Evolutionary conservation across 2,888 invertebrate genomes (phyloP), one percentile per base, ranked within the genome.

Genomic region (Drosophila parthenogenetica): DNA sequence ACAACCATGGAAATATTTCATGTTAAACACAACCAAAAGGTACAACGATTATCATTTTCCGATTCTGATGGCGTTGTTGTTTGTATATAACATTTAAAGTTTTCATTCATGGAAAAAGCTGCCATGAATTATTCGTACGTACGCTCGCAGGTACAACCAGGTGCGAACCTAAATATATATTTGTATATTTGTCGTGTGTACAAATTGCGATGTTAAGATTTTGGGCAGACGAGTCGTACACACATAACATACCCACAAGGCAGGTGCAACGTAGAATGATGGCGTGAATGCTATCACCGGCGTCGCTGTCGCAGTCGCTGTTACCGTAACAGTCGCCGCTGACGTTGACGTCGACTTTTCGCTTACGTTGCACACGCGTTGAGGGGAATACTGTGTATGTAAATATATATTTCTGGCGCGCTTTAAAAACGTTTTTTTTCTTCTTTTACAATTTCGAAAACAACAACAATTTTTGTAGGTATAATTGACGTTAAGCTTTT

Each of bases 31-130:
- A 50, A 25, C 8, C 13, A 42, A 48, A 49, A 16, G 29, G 35
- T 17, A 16, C 45, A 35, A 19, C 22, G 58, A 35, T 19, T 16
- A 5, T 39, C 40, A 61, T 29, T 25, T 49, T 17, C 57, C 37
- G 37, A 40, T 61, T 14, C 16, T 37, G 17, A 35, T 10, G 25
- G 50, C 37, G 29, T 37, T 43, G 5, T 48, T 11, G n/a, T 32
- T 60, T 25, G 29, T 29, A 40, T 29, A 49, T 50, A 66, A 59
- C 25, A 29, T 43, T 45, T 37, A 37, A 37, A 32, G 17, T 50
- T 66, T 62, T 72, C 81, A 81, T 81, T 82, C 70, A 85, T 79
- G 58, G 60, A 60, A 43, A 55, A 19, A 19, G 10, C 13, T 48
- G 39, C 29, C 16, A 48, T 16, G 39, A 25, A 49, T 58, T 49